These are phyloP conservation scores for Epirrita christyi DNA, from an alignment of 2,888 invertebrate species.

Conservation along the genomic window DNA sequence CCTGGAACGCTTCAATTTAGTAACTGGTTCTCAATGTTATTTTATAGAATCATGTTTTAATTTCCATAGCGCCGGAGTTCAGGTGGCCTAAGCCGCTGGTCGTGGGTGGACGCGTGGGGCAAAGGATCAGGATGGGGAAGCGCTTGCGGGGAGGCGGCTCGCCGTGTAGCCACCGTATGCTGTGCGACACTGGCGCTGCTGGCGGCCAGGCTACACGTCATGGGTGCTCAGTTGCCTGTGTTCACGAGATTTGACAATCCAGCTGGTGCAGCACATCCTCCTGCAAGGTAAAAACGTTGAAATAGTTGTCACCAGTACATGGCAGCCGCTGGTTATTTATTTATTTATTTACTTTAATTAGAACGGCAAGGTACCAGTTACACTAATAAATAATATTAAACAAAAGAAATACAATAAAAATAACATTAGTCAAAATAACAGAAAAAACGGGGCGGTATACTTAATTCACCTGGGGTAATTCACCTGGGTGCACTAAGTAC, in stretches of 20 bases:
- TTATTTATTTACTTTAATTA: too few species aligned
- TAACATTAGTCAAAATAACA: too few species aligned
- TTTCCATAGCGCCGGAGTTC: constrained; percentile 63
- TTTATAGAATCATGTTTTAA: neutral
- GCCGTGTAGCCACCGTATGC: constrained; percentile 91
- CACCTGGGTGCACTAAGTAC: too few species aligned
- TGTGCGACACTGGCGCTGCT: constrained; percentile 92
- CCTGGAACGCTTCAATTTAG: too few species aligned
- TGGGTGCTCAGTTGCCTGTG: constrained; percentile 98
- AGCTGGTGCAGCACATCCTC: constrained; percentile 94
- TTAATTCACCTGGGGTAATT: too few species aligned
- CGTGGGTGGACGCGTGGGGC: constrained; percentile 78
- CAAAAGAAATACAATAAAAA: too few species aligned
- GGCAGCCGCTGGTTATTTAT: too few species aligned
- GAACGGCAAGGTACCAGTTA: too few species aligned
- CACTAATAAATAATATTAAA: too few species aligned
- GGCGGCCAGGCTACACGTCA: constrained; percentile 94
- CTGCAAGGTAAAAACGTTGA: constrained; percentile 72
- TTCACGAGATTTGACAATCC: constrained; percentile 99
- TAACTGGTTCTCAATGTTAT: too few species aligned
- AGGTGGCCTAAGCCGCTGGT: constrained; percentile 62
- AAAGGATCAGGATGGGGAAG: constrained; percentile 76
- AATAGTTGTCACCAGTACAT: neutral
- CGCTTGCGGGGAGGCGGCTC: constrained; percentile 87
- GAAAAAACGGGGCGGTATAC: too few species aligned